Base-by-base conservation (phyloP, 2,113 vertebrate species). In the Panthera leo region DNA sequence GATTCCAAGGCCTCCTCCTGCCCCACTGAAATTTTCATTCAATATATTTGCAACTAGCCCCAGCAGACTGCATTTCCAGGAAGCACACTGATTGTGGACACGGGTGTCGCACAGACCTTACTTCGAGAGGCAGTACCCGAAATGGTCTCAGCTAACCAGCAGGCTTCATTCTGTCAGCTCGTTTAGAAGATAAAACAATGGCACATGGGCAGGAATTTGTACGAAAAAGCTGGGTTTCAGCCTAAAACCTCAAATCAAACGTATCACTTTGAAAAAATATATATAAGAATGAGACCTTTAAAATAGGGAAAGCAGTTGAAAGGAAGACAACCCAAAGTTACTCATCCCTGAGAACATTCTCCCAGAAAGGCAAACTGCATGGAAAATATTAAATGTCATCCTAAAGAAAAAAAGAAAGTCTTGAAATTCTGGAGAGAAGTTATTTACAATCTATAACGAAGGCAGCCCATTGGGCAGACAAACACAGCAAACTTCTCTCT, bases 241-340 rank as follows among this genome's bases (percentile, higher is more conserved):
- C 16, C 39, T 83, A 53, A 94, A 85, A 89, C 42, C 53, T 86
- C 71, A 83, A 94, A 83, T 51, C 51, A 82, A 97, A 93, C 2
- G 2, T 19, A 94, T 68, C n/a, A n/a, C 70, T 92, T 88, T 51
- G 21, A 65, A 83, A 70, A 90, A 76, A 39, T 51, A 85, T 73
- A 42, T 53, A 9, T 80, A 83, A 65, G 61, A 79, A 89, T 31
- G 31, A 39, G 48, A 91, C 85, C 12, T 31, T 83, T 92, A 89
- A 91, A 97, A 88, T n/a, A 63, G 3, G 55, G 48, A 86, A 93
- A 95, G 13, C 67, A 16, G 68, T 80, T 84, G 78, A 68, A 93
- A 90, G 70, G 39, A 90, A 89, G 83, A 27, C 29, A 75, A 92
- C 82, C 31, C 39, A 76, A 70, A 71, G 70, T 94, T 67, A 95